Evolutionary conservation across 2,113 vertebrate genomes (phyloP).

Genomic region (Tychaedon coryphoeus): DNA sequence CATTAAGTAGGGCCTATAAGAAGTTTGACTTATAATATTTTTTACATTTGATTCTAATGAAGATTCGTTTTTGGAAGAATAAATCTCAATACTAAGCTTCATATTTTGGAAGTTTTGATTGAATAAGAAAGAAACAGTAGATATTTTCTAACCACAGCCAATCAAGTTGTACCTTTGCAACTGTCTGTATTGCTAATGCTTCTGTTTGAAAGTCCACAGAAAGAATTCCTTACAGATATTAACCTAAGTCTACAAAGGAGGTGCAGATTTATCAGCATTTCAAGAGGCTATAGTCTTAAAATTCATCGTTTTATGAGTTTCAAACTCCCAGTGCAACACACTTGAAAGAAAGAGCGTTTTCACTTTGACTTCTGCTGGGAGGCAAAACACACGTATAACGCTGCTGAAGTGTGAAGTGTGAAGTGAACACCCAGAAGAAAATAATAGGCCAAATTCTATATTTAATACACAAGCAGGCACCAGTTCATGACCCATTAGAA

Average conservation of each 20-base stretch:
- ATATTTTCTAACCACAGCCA: neutral
- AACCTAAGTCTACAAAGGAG: neutral
- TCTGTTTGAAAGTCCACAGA: neutral
- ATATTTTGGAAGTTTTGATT: neutral
- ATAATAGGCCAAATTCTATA: constrained; percentile 10
- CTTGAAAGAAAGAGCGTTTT: neutral
- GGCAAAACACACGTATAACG: neutral
- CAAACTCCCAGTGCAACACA: neutral
- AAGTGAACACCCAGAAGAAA: neutral
- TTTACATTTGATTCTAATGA: neutral
- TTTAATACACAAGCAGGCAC: neutral
- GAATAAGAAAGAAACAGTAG: neutral
- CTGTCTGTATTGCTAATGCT: neutral
- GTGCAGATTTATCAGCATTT: neutral
- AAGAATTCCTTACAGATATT: neutral
- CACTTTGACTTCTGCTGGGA: neutral
- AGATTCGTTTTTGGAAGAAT: neutral
- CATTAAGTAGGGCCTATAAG: neutral
- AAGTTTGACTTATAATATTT: neutral
- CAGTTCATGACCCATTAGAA: neutral
- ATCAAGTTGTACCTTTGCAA: neutral
- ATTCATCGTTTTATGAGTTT: neutral
- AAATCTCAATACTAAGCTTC: neutral
- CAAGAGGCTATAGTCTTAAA: neutral
- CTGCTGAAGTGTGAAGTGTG: neutral